Evolutionary conservation across 2,888 invertebrate species (phyloP), one percentile per base, ranked within the genome.

Genomic region (Amblyjoppa fuscipennis): DNA sequence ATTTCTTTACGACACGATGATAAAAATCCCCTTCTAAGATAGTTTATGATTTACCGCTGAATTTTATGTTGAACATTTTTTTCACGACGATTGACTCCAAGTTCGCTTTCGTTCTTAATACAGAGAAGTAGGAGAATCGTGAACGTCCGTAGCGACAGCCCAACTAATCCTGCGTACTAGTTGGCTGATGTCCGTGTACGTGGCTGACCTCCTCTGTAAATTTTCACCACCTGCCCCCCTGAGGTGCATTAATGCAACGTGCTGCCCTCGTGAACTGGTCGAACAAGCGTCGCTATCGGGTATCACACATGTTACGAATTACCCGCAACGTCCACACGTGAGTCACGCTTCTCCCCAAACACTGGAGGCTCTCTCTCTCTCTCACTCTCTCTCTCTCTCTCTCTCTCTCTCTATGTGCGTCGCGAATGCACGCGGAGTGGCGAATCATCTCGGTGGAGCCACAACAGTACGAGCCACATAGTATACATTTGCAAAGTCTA

Each of bases 291-390:
- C 59, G 28, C 80, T 85, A 87, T 87, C 80, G 78, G 75, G 71
- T 81, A 81, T 83, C 81, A 78, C 80, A 82, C 82, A 77, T 85
- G 85, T 87, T 77, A 77, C 81, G 80, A 85, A 85, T 87, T 85
- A 83, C 78, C 87, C 83, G 69, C 61, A 85, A 81, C 68, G 74
- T 77, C 80, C 77, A 76, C 75, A 59, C 73, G 66, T 71, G 41
- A 34, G 68, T 79, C 49, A 81, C 76, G 64, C 28, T 61, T 71
- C 74, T 61, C 64, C 66, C 61, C 75, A 16, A 75, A 34, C 66
- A 71, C 70, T 69, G n/a, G 53, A 38, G 6, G 13, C 31, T 5
- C 61, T 34, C 7, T 34, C 34, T 59, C 45, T 53, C 20, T 20
- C 20, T 20, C 20, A 20, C 20, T 20, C 20, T 20, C 20, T 20